Percentiles rank a stretch among this genome's conserved stretches.
Conservation (phyloP, 2,797 vertebrate species). For the Furcifer pardalis region DNA sequence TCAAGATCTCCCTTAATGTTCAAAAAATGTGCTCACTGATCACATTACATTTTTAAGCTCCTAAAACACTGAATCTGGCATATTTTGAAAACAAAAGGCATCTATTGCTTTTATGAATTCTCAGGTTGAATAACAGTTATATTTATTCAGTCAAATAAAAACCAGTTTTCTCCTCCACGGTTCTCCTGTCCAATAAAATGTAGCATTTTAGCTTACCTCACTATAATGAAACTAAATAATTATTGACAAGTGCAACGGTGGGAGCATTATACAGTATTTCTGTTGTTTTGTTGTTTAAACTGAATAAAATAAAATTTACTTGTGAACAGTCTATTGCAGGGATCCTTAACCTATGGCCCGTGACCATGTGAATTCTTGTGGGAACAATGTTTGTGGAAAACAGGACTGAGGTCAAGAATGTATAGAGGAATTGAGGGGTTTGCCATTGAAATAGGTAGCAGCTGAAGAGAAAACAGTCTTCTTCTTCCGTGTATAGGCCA, state of each 20-base stretch:
- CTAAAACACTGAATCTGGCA: constrained; percentile 29
- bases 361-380: no score
- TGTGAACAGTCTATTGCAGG: no score
- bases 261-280: no score
- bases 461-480: no score
- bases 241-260: not conserved
- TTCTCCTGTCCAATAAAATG: not conserved
- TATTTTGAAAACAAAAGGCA: constrained; percentile 31
- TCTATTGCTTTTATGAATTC: not conserved
- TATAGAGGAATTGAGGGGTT: no score
- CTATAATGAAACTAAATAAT: not conserved
- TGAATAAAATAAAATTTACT: not conserved
- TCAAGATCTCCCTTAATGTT: constrained; percentile 18
- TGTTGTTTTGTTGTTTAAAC: not conserved
- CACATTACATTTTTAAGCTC: constrained; percentile 27
- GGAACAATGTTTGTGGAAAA: no score
- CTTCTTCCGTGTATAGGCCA: no score
- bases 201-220: not conserved
- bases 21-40: not conserved
- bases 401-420: no score
- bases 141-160: constrained; percentile 53
- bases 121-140: constrained; percentile 51
- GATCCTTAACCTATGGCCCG: no score
- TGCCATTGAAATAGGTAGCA: no score
- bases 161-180: not conserved